Percentiles rank a stretch among this genome's conserved stretches.
phyloP scores from a whole-genome alignment of 2,888 invertebrate species.

The Phorcus lineatus region DNA sequence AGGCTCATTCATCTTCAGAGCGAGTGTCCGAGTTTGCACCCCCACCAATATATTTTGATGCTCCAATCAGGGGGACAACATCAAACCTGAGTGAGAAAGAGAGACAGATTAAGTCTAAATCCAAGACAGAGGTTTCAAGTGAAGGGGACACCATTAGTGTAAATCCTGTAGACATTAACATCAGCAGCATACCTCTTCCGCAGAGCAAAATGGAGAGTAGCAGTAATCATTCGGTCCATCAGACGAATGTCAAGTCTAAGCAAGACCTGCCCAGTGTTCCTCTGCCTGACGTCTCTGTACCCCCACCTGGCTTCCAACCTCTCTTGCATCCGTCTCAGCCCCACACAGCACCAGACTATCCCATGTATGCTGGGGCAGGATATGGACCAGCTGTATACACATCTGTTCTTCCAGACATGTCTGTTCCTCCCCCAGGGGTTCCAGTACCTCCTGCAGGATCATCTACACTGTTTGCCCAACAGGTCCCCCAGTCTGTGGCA shows the following conservation, averaged over 20 bases:
- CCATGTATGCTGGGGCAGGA: neutral
- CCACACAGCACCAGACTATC: neutral
- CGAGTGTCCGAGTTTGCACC: neutral
- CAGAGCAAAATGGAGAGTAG: slow-evolving; percentile 7
- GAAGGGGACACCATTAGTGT: neutral
- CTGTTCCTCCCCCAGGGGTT: neutral
- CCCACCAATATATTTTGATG: neutral
- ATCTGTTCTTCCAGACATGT: neutral
- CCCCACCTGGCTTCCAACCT: neutral
- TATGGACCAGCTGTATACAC: too few relatives aligned
- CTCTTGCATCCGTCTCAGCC: neutral
- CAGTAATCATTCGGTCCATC: neutral
- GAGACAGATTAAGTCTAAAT: neutral
- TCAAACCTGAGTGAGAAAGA: neutral
- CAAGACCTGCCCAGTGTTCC: neutral
- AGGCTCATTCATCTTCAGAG: neutral
- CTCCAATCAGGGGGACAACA: neutral
- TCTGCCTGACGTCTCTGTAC: slow-evolving; percentile 1
- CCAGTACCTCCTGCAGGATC: too few relatives aligned
- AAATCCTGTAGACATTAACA: neutral
- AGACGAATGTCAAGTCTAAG: neutral
- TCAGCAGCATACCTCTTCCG: slow-evolving; percentile 14
- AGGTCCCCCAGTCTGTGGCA: neutral
- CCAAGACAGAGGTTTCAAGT: neutral
- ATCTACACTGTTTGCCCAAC: neutral